Conservation (phyloP, 2,888 invertebrate species). For the Arge pagana region DNA sequence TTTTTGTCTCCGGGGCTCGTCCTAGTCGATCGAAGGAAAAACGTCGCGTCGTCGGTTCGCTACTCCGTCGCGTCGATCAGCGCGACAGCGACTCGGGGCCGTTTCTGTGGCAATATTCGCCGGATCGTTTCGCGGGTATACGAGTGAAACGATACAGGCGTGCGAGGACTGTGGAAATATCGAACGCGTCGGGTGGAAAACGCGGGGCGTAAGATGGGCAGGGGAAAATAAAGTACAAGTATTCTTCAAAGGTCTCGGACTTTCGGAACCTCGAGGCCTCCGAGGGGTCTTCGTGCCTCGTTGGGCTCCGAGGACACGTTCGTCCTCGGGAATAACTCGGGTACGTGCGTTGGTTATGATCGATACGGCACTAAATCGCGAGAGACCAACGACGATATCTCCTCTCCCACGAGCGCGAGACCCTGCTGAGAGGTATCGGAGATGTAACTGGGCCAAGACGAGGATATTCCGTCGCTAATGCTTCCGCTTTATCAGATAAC, state of each 20-base stretch:
- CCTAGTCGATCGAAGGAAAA: too few relatives aligned
- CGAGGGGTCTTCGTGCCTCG: conserved; percentile 3
- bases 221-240: not conserved
- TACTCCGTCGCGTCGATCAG: too few relatives aligned
- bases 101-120: too few relatives aligned
- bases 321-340: conserved; percentile 11
- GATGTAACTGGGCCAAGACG: conserved; percentile 1
- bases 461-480: conserved; percentile 16
- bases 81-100: too few relatives aligned
- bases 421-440: not conserved
- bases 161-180: too few relatives aligned
- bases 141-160: too few relatives aligned
- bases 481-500: conserved; percentile 20
- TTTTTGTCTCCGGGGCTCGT: too few relatives aligned
- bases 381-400: conserved; percentile 7
- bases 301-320: too few relatives aligned
- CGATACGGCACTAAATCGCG: conserved; percentile 22
- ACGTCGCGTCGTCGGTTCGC: too few relatives aligned
- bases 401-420: conserved; percentile 12
- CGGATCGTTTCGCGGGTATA: too few relatives aligned
- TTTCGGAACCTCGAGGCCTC: not conserved
- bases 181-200: not conserved
- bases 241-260: conserved; percentile 7
- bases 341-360: conserved; percentile 18
- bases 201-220: not conserved